A percentile compares a stretch with the other conserved stretches of the same genome.
Evolutionary conservation across 1,140 invertebrate genomes (phyloP).

Genomic region (Drusus annulatus): DNA sequence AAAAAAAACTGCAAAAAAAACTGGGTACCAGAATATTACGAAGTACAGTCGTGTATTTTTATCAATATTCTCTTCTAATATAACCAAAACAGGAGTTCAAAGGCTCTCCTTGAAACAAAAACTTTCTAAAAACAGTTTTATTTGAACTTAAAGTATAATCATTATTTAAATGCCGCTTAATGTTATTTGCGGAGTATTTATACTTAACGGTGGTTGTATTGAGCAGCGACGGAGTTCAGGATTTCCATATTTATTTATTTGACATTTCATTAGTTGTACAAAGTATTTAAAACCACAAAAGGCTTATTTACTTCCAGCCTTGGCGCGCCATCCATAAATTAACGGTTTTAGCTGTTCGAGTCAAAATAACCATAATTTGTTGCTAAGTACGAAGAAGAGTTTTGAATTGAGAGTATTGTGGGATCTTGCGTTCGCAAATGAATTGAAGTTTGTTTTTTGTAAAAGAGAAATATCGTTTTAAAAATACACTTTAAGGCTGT

Average conservation of each 20-base stretch:
- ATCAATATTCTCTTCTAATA: too few species aligned
- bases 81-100: too few species aligned
- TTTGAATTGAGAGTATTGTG: neutral
- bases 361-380: conserved; percentile 26
- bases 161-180: too few species aligned
- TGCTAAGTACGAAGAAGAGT: conserved; percentile 5
- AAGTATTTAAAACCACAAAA: conserved; percentile 20
- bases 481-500: neutral
- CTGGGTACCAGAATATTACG: too few species aligned
- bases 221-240: too few species aligned
- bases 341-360: conserved; percentile 5
- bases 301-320: conserved; percentile 1
- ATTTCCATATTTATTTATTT: conserved; percentile 19
- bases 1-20: too few species aligned
- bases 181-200: too few species aligned
- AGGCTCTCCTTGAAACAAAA: too few species aligned
- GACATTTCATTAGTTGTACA: conserved; percentile 19
- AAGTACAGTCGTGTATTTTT: too few species aligned
- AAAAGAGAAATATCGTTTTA: neutral
- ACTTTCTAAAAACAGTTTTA: too few species aligned
- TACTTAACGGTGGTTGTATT: too few species aligned
- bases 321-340: conserved; percentile 13
- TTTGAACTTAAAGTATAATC: too few species aligned
- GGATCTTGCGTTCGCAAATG: neutral
- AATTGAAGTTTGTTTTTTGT: neutral